Conservation (phyloP, 2,113 vertebrate species). For the Vireo altiloquus region DNA sequence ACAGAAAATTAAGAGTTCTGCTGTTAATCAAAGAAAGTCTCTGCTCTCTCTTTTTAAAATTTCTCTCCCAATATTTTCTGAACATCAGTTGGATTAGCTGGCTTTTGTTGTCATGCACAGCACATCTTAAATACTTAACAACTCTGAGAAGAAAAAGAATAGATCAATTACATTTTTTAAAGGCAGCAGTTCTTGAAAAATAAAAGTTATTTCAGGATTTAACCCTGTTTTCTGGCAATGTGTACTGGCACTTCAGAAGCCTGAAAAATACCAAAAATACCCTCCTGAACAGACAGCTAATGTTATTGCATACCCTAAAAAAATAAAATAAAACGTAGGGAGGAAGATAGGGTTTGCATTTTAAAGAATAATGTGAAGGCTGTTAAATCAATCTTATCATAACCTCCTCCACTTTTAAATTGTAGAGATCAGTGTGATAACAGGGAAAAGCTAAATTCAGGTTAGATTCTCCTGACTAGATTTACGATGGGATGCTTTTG, state of each 20-base stretch:
- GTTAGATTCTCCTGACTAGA: neutral
- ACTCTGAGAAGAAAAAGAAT: neutral
- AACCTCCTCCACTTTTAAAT: neutral
- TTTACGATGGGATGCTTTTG: neutral
- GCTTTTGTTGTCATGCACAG: neutral
- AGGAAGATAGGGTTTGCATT: neutral
- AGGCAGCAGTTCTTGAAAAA: neutral
- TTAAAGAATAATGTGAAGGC: neutral
- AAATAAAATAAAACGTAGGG: neutral
- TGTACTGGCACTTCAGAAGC: neutral
- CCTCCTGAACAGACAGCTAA: neutral
- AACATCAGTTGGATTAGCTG: neutral
- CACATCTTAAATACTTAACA: neutral
- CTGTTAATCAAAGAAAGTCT: neutral
- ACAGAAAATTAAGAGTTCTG: neutral
- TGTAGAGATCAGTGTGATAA: neutral
- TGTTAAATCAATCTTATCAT: neutral
- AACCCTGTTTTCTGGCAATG: neutral
- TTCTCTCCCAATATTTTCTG: neutral
- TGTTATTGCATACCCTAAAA: neutral
- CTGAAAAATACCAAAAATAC: neutral
- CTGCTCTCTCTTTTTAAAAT: neutral
- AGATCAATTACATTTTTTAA: neutral
- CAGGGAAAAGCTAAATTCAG: neutral
- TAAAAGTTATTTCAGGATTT: neutral